Conservation (phyloP, 64 coral and sea anemone genomes). For the Porites australiensis region DNA sequence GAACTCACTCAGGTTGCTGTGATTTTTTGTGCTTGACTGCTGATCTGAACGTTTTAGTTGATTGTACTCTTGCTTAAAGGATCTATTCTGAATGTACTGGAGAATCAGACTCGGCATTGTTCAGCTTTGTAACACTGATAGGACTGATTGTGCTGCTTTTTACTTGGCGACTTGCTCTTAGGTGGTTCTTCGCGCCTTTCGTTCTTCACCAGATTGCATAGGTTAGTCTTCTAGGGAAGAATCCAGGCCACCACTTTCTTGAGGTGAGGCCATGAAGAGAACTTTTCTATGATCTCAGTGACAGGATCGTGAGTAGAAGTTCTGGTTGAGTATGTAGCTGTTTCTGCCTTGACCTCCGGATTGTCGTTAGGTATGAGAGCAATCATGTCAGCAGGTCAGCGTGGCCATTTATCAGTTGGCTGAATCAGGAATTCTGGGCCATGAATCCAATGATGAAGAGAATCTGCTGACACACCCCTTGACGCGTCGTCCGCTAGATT, state of each 20-base stretch:
- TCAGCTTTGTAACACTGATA: background rate
- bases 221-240: conserved; percentile 38
- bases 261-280: conserved; percentile 51
- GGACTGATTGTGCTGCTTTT: background rate
- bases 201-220: background rate
- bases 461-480: background rate
- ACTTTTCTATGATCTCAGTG: background rate
- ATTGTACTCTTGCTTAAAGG: conserved; percentile 5
- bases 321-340: background rate
- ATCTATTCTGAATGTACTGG: conserved; percentile 5
- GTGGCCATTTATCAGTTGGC: background rate
- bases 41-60: background rate
- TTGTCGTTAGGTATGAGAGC: background rate
- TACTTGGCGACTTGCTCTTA: background rate
- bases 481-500: background rate
- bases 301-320: background rate
- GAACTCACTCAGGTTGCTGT: background rate
- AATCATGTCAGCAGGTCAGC: background rate
- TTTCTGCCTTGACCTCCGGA: conserved; percentile 66
- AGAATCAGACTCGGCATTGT: conserved; percentile 24
- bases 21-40: background rate
- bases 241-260: conserved; percentile 59
- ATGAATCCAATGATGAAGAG: background rate
- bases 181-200: background rate
- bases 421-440: background rate